Evolutionary conservation across 2,113 vertebrate genomes (phyloP), one percentile per base, ranked within the genome.

Genomic region (Bos javanicus): DNA sequence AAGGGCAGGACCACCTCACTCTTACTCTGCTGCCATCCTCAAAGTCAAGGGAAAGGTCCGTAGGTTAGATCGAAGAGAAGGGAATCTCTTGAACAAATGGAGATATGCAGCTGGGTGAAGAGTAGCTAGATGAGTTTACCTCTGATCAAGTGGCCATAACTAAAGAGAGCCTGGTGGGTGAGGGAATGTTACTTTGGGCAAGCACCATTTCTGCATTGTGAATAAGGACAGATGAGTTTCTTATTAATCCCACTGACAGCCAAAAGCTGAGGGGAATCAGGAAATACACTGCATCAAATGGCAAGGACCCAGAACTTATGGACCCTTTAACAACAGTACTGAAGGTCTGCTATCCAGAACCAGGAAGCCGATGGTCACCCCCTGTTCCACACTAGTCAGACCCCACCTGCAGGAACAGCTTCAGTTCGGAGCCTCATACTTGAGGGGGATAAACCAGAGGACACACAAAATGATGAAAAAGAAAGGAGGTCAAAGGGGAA

Each of bases 191-290:
- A n/a, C 60, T 71, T 89, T 30, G 39, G 60, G 50, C 71, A 81
- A 94, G 94, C 25, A 30, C 74, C 81, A 83, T 39, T 82, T 76
- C 48, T 56, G 13, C 36, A 80, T 21, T 82, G n/a, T 54, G 28
- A 76, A 57, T 25, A 30, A 78, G 82, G 67, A 89, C 28, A 62
- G 50, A 50, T 48, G 36, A 86, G 59, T 2, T 88, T 48, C 15
- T 84, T 48, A 30, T 62, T 83, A 89, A 86, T 71, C 23, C 43
- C 54, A 56, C n/a, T 46, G 23, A 91, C 36, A 89, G 88, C 8
- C 59, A 90, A 84, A 90, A 96, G 21, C 76, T 60, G 76, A 93
- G 33, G 16, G 16, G 60, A 89, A 89, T 59, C 39, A 92, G 57
- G 33, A 89, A 74, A 94, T 57, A 81, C 0, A 36, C 2, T 50